Conservation (phyloP, 2,113 vertebrate genomes). For the Hemichromis elongatus region DNA sequence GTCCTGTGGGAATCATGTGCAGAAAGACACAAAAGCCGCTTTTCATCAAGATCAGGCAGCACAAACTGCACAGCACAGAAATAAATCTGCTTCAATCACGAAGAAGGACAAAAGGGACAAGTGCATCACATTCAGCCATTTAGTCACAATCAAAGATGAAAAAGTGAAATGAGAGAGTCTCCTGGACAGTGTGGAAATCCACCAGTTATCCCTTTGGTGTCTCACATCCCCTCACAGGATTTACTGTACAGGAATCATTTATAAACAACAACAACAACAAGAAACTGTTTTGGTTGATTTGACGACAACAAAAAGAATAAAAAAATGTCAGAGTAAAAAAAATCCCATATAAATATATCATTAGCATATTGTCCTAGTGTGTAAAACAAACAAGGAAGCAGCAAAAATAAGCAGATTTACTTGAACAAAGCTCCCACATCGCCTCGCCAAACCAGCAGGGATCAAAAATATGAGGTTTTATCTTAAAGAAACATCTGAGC, state of each 20-base stretch:
- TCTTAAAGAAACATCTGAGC: not conserved
- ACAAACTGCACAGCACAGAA: not conserved
- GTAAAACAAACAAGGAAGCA: not conserved
- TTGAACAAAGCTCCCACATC: not conserved
- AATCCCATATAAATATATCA: not conserved
- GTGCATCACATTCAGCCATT: not conserved
- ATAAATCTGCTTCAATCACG: not conserved
- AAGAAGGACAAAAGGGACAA: not conserved
- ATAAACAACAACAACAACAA: not conserved
- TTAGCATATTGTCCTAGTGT: not conserved
- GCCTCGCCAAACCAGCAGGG: not conserved
- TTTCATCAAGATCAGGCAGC: not conserved
- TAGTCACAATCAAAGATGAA: not conserved
- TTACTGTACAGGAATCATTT: not conserved
- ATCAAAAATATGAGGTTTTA: not conserved
- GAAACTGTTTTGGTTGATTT: not conserved
- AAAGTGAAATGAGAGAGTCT: not conserved
- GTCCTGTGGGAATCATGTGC: not conserved
- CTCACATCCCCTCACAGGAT: not conserved
- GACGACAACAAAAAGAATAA: not conserved
- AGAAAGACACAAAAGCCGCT: not conserved
- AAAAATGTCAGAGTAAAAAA: not conserved
- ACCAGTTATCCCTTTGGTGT: not conserved
- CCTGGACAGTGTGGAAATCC: not conserved
- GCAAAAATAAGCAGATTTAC: not conserved